Evolutionary conservation across 2,888 invertebrate genomes (phyloP), one percentile per base, ranked within the genome.

Genomic region (Craniophora ligustri): DNA sequence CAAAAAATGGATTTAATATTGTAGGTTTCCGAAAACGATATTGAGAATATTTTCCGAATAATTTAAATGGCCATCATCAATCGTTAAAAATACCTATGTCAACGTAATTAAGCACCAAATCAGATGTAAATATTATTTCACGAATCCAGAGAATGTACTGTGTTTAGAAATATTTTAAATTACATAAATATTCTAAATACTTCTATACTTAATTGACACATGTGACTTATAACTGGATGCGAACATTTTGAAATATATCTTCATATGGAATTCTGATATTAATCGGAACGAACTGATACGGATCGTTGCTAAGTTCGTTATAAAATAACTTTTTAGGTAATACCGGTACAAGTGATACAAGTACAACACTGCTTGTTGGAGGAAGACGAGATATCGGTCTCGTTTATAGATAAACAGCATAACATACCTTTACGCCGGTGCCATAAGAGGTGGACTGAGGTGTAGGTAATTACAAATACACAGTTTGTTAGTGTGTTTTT

Each of bases 251-350:
- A 63, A 63, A 63, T 47, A 51, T 42, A 41, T 47, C 14, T 61
- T 61, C 32, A 46, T 67, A 61, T 39, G 39, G 35, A 45, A 67
- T 67, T 54, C 67, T 6, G 54, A 64, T 64, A 67, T 67, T 61
- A 49, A 67, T 61, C 54, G 54, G 61, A 54, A 53, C 44, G 13
- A 14, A 61, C 45, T 42, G 67, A 67, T 67, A 67, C 36, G 62
- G 45, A 54, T 45, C 40, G 45, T 49, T 42, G 36, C 62, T 49
- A 53, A 54, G 41, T 48, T 67, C 60, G 45, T 46, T 61, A 64
- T 61, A 59, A 53, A 47, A 42, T 42, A 23, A 18, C 67, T 38
- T 53, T 67, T 67, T 61, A 49, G 62, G 64, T 54, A 67, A 64
- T 42, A 64, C 67, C 5, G 38, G 62, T 67, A 49, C n/a, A 26